Percentiles rank a stretch among this genome's conserved stretches.
These are phyloP conservation scores for Paramormyrops kingsleyae DNA, from an alignment of 2,113 vertebrate species.

Conservation along the genomic window DNA sequence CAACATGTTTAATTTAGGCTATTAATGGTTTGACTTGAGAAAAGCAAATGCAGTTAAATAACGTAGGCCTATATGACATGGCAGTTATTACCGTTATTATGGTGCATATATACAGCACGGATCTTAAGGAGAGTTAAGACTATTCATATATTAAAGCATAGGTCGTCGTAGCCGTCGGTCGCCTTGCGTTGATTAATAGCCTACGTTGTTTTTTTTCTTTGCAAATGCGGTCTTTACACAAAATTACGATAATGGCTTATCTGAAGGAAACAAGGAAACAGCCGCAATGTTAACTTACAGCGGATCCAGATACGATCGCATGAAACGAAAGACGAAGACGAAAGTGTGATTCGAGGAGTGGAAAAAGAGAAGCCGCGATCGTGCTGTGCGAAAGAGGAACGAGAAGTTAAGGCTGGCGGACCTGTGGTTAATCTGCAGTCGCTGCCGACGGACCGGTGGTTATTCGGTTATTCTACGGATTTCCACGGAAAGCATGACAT, in stretches of 20 bases:
- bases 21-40: background rate
- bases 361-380: background rate
- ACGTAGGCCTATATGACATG: background rate
- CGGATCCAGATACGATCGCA: background rate
- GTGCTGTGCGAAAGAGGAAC: background rate
- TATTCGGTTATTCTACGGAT: constrained; percentile 5
- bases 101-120: background rate
- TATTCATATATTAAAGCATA: background rate
- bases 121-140: background rate
- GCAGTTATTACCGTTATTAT: background rate
- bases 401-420: background rate
- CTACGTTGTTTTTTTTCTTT: background rate
- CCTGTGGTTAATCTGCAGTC: background rate
- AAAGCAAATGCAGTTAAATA: background rate
- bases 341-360: background rate
- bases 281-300: background rate
- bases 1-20: background rate
- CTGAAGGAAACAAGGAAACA: background rate
- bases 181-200: background rate
- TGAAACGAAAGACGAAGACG: constrained; percentile 1
- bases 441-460: background rate
- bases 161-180: background rate
- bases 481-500: constrained; percentile 12
- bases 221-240: background rate
- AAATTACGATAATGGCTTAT: constrained; percentile 16